These are phyloP conservation scores for Luidia sarsii DNA, from an alignment of 53 echinoderm and acorn worm species.

Conservation along the genomic window DNA sequence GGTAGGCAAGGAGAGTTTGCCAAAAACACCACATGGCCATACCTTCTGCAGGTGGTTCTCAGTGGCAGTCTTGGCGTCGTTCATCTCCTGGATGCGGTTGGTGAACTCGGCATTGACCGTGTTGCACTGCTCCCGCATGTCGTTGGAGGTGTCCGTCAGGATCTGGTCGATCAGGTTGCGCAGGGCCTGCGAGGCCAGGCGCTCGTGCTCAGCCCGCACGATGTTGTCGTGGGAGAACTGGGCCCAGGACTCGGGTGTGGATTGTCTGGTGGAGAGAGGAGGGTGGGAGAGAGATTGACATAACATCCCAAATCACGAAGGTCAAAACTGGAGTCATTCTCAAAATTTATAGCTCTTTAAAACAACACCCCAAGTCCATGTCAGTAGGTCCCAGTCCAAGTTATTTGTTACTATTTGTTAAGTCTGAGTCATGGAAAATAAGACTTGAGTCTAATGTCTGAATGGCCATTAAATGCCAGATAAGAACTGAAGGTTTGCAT, in stretches of 20 bases:
- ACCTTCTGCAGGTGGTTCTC: conserved; percentile 97
- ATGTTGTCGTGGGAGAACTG: conserved; percentile 98
- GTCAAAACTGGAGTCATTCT: no score
- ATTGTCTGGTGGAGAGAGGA: conserved; percentile 66
- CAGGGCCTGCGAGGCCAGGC: conserved; percentile 89
- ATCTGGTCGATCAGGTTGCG: conserved; percentile 96
- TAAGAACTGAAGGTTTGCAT: no score
- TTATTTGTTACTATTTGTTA: no score
- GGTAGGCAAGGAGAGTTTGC: not conserved
- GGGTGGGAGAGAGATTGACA: no score
- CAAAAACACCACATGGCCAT: no score
- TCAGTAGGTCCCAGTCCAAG: no score
- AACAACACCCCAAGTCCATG: no score
- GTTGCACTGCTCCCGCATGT: conserved; percentile 98
- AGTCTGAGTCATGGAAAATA: no score
- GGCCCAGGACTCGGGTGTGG: conserved; percentile 92
- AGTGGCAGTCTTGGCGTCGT: conserved; percentile 94
- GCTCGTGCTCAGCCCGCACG: conserved; percentile 94
- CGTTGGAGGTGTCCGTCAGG: conserved; percentile 96
- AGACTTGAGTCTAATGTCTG: no score
- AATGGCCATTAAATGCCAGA: no score
- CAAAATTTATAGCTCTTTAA: no score
- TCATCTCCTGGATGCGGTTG: conserved; percentile 95
- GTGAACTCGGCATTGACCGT: conserved; percentile 98
- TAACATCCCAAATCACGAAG: no score